Conservation (phyloP, 2,888 invertebrate species). For the Spodoptera littoralis region DNA sequence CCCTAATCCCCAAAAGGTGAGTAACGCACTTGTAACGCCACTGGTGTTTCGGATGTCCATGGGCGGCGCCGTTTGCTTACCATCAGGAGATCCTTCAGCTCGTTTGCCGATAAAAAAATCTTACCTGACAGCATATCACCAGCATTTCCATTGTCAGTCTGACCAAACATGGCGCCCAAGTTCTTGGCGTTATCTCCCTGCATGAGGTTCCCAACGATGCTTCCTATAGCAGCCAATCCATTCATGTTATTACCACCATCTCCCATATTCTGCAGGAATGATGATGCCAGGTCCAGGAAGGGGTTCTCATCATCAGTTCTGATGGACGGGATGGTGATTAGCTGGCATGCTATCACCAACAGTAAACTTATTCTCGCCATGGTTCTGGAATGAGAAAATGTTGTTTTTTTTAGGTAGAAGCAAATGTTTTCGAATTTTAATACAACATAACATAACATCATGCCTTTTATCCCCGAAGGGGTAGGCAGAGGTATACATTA, state of each 20-base stretch:
- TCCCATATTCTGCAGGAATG: conserved; percentile 90
- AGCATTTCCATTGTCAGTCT: conserved; percentile 70
- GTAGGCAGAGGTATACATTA: no score
- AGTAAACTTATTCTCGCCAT: conserved; percentile 72
- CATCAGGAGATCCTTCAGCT: no score
- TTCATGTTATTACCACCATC: conserved; percentile 74
- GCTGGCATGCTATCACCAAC: conserved; percentile 64
- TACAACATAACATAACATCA: no score
- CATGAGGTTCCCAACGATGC: conserved; percentile 91
- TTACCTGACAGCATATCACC: conserved; percentile 86
- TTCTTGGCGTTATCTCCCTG: conserved; percentile 91
- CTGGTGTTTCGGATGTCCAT: no score
- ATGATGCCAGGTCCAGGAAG: conserved; percentile 91
- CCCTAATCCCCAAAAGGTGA: no score
- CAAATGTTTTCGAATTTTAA: no score
- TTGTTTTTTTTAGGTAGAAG: not conserved
- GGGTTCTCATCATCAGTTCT: conserved; percentile 86
- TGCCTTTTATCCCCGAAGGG: no score
- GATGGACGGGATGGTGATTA: conserved; percentile 69
- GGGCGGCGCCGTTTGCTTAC: no score
- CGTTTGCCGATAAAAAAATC: not conserved
- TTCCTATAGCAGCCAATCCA: conserved; percentile 89
- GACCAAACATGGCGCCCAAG: conserved; percentile 78
- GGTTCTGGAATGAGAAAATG: conserved; percentile 50
- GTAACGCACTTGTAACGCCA: no score